phyloP scores from a whole-genome alignment of 2,797 vertebrate species.

The Labeo calbasu region DNA sequence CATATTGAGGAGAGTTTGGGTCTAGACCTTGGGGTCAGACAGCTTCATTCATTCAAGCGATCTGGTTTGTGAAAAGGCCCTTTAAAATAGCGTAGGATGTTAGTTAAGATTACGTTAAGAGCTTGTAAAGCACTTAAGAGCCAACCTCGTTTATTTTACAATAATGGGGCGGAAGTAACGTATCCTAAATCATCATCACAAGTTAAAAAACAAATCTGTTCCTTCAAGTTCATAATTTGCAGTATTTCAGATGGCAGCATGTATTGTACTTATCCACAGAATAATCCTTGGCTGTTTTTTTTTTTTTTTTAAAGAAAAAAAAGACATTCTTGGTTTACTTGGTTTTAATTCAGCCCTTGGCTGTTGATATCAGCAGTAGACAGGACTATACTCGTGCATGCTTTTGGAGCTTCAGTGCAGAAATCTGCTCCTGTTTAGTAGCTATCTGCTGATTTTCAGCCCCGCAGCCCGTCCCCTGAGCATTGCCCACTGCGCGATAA shows the following conservation, averaged over 20 bases:
- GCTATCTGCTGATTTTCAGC: constrained; percentile 77
- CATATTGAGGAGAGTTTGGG: background rate
- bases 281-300: background rate
- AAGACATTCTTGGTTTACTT: constrained; percentile 28
- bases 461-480: constrained; percentile 75
- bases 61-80: background rate
- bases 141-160: background rate
- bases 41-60: background rate
- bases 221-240: background rate
- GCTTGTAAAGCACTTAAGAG: background rate
- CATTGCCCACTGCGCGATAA: constrained; percentile 78
- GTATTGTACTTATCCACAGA: no score
- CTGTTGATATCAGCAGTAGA: constrained; percentile 69
- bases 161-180: background rate
- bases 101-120: background rate
- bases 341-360: constrained; percentile 65
- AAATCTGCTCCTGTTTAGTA: constrained; percentile 66
- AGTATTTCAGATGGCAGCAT: background rate
- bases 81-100: background rate
- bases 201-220: background rate
- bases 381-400: constrained; percentile 61
- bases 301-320: constrained; percentile 22
- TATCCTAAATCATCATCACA: background rate
- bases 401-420: constrained; percentile 69
- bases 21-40: background rate